Evolutionary conservation across 2,888 invertebrate genomes (phyloP), one percentile per base, ranked within the genome.

Genomic region (Serrognathus titanus): DNA sequence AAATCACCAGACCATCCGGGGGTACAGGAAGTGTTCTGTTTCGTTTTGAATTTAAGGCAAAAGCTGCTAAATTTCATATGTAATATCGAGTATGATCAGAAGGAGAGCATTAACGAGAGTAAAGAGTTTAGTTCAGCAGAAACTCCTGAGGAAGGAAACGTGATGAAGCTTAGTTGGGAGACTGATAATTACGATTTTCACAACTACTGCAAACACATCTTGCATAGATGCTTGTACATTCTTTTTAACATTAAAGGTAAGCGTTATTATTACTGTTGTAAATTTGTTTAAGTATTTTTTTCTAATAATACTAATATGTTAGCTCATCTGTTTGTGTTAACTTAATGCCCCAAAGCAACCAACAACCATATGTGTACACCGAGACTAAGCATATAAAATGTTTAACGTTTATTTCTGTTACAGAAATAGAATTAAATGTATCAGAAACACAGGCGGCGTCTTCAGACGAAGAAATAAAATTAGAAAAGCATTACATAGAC

Each of bases 191-290:
- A 61, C 50, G 62, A 64, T 48, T 69, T 73, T 58, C 59, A 66
- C 16, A 62, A 69, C 40, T 71, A 76, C 48, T 82, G 81, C 64
- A 75, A 77, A 48, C 74, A 74, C 40, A 75, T 81, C 4, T 68
- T 83, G 45, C 74, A 78, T 48, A 75, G 81, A 59, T 81, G 80
- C 64, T 67, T 81, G 24, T 80, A 82, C 65, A 72, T 83, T 20
- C 64, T 84, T 36, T 70, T 81, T 37, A 80, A 77, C 57, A 78
- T 83, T 3, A 76, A 77, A 66, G 78, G 80, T 74, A 61, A 63
- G 66, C 62, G 48, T 31, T 31, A 31, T 7, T 31, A 31, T 3
- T 31, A 31, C 6, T 31, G 7, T 24, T 24, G 4, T 6, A 6
- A 24, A 3, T 24, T 24, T 24, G 24, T 31, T 5, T 31, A 31